Conservation (phyloP, 2,888 invertebrate species). For the Acanthopleura granulata region DNA sequence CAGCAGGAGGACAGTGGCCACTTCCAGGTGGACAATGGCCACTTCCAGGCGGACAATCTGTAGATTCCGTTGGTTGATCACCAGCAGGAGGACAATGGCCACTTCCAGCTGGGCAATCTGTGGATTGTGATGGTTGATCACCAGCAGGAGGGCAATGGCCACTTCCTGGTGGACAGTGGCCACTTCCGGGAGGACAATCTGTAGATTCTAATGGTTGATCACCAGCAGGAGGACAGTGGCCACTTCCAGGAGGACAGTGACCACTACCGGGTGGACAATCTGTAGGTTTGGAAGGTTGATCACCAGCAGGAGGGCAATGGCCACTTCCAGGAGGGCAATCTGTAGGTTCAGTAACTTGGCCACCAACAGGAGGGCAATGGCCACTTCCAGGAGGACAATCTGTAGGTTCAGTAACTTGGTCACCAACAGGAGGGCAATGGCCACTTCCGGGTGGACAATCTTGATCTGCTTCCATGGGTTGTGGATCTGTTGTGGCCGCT, state of each 20-base stretch:
- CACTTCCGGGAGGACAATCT: constrained; percentile 18
- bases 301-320: constrained; percentile 4
- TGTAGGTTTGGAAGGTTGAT: constrained; percentile 6
- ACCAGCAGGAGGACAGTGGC: constrained; percentile 1
- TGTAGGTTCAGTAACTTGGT: constrained; percentile 18
- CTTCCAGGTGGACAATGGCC: constrained; percentile 15
- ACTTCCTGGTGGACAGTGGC: constrained; percentile 13
- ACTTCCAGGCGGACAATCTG: constrained; percentile 15
- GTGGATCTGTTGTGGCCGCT: constrained; percentile 37
- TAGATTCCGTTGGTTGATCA: constrained; percentile 6
- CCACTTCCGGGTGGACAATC: constrained; percentile 23
- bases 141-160: constrained; percentile 13
- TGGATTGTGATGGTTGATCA: neutral
- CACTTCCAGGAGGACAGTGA: constrained; percentile 13
- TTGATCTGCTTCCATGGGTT: constrained; percentile 32
- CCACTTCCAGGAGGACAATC: constrained; percentile 27
- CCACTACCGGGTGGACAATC: constrained; percentile 15
- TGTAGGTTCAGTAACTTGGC: constrained; percentile 7
- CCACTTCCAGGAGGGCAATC: constrained; percentile 14
- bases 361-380: constrained; percentile 7
- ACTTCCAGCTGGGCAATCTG: constrained; percentile 11
- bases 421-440: constrained; percentile 30
- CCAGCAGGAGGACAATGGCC: constrained; percentile 11
- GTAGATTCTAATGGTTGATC: constrained; percentile 7
- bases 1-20: neutral